phyloP scores from a whole-genome alignment of 2,888 invertebrate species.

The Deladenus siricidicola region DNA sequence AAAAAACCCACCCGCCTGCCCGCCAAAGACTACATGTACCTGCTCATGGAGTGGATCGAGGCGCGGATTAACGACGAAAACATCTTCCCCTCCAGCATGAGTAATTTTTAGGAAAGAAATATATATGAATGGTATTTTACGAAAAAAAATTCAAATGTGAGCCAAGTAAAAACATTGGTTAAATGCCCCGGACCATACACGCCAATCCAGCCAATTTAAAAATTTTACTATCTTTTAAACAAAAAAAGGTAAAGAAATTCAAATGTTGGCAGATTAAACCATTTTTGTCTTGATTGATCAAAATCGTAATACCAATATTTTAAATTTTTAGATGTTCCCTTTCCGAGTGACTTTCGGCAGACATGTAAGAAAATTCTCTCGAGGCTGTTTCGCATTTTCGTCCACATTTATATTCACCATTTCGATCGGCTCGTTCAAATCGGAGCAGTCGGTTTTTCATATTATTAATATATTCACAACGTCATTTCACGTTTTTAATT shows the following conservation, averaged over 20 bases:
- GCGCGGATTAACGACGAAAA: conserved; percentile 78
- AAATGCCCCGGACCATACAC: no score
- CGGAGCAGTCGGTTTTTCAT: conserved; percentile 67
- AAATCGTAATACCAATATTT: background rate
- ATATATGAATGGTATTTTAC: background rate
- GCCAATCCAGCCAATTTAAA: no score
- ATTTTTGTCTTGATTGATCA: background rate
- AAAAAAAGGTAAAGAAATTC: no score
- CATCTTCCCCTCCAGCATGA: conserved; percentile 73
- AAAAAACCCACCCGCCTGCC: conserved; percentile 69
- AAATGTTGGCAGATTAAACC: no score
- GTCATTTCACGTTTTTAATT: background rate
- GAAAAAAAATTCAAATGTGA: background rate
- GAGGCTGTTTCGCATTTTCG: conserved; percentile 77
- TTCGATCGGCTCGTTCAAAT: conserved; percentile 78
- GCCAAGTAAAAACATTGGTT: no score
- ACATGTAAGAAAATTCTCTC: conserved; percentile 79
- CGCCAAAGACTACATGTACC: conserved; percentile 66
- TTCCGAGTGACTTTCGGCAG: conserved; percentile 72
- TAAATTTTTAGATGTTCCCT: conserved; percentile 66
- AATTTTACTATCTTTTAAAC: no score
- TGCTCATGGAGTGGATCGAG: conserved; percentile 74
- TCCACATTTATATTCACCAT: conserved; percentile 87
- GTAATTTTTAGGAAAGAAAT: conserved; percentile 54
- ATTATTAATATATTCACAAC: background rate